A percentile compares a stretch with the other conserved stretches of the same genome.
phyloP scores from a whole-genome alignment of 2,113 vertebrate genomes.

The Aspiorhynchus laticeps region DNA sequence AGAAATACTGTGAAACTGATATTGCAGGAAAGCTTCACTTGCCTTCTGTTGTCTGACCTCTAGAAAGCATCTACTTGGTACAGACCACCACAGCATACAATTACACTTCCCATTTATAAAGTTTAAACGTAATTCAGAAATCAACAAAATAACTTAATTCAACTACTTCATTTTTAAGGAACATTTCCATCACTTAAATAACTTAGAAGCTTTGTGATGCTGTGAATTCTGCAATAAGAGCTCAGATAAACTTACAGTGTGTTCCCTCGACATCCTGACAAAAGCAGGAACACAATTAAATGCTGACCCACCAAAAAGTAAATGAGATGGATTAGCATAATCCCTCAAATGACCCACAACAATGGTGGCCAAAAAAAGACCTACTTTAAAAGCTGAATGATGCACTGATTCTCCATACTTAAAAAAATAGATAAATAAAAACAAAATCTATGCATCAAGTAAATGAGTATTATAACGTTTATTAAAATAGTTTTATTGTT shows the following conservation, averaged over 20 bases:
- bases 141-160: background rate
- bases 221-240: background rate
- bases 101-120: background rate
- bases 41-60: slow-evolving; percentile 26
- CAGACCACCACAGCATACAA: background rate
- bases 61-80: background rate
- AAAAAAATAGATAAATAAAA: background rate
- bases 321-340: slow-evolving; percentile 40
- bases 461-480: background rate
- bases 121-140: background rate
- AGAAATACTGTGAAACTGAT: slow-evolving; percentile 40
- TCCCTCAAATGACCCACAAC: slow-evolving; percentile 20
- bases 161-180: background rate
- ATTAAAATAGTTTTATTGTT: background rate
- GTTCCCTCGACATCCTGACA: slow-evolving; percentile 6
- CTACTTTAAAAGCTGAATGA: background rate
- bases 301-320: slow-evolving; percentile 3
- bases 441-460: background rate
- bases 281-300: slow-evolving; percentile 36
- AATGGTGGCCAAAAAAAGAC: slow-evolving; percentile 9
- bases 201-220: background rate
- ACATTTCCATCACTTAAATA: background rate
- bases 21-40: background rate
- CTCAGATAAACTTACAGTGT: background rate
- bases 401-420: background rate